Evolutionary conservation across 2,888 invertebrate species (phyloP).

Genomic region (Patella caerulea): DNA sequence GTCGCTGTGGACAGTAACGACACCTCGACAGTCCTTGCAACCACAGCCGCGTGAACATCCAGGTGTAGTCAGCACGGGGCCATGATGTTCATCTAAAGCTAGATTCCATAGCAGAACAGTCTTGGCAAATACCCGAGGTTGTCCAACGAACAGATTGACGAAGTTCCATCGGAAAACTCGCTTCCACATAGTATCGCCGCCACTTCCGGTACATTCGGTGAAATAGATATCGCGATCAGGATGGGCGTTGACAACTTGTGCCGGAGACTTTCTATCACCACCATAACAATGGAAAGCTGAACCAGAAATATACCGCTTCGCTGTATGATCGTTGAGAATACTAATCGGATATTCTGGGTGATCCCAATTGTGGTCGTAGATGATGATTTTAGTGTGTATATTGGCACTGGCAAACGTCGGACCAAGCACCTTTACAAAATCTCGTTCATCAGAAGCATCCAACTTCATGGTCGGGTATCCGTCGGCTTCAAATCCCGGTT

Average conservation of each 20-base stretch:
- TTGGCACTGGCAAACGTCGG: neutral
- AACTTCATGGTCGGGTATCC: conserved; percentile 4
- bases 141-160: conserved; percentile 1
- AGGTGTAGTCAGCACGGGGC: neutral
- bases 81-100: neutral
- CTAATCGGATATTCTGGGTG: neutral
- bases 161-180: conserved; percentile 1
- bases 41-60: neutral
- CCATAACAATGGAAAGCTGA: neutral
- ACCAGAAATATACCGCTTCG: neutral
- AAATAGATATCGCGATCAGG: neutral
- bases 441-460: neutral
- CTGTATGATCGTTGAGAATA: neutral
- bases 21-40: neutral
- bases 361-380: conserved; percentile 1
- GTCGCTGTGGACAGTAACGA: neutral
- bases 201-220: neutral
- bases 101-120: conserved; percentile 1
- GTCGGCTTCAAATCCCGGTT: conserved; percentile 4
- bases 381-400: neutral
- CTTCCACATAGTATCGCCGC: neutral
- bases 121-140: neutral
- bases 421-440: neutral
- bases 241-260: neutral
- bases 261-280: neutral